Evolutionary conservation across 2,888 invertebrate species (phyloP).

Genomic region (Pyrocoelia pectoralis): DNA sequence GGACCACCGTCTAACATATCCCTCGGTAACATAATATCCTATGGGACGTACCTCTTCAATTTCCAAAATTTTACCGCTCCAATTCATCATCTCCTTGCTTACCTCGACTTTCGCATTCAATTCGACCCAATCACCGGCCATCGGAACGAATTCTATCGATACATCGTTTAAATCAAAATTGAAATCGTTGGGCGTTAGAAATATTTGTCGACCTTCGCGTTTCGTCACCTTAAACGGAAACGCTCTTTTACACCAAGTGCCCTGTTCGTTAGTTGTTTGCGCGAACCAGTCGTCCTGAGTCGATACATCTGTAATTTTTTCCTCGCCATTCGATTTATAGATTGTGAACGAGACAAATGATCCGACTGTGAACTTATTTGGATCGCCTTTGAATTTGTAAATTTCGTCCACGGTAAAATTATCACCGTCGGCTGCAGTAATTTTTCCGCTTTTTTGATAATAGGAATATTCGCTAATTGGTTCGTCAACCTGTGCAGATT

Average conservation of each 20-base stretch:
- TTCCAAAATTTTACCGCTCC: constrained; percentile 67
- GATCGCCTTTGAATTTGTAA: no score
- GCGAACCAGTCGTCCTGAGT: constrained; percentile 49
- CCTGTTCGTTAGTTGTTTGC: constrained; percentile 56
- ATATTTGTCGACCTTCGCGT: constrained; percentile 55
- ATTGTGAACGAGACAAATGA: no score
- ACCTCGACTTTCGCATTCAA: constrained; percentile 70
- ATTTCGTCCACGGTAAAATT: no score
- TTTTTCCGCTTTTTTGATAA: no score
- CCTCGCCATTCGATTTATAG: constrained; percentile 41
- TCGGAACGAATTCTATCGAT: constrained; percentile 70
- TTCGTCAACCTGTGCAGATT: no score
- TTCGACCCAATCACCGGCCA: constrained; percentile 75
- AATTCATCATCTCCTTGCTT: constrained; percentile 64
- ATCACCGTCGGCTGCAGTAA: no score
- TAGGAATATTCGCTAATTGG: no score
- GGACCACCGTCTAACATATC: constrained; percentile 61
- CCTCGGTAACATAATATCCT: constrained; percentile 64
- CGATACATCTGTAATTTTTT: constrained; percentile 60
- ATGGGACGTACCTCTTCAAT: constrained; percentile 68
- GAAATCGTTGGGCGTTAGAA: constrained; percentile 65
- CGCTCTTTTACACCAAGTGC: constrained; percentile 48
- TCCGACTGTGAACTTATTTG: no score
- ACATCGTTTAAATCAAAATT: constrained; percentile 67
- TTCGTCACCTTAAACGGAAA: constrained; percentile 59